Evolutionary conservation across 2,797 vertebrate species (phyloP).

Genomic region (Megalops cyprinoides): DNA sequence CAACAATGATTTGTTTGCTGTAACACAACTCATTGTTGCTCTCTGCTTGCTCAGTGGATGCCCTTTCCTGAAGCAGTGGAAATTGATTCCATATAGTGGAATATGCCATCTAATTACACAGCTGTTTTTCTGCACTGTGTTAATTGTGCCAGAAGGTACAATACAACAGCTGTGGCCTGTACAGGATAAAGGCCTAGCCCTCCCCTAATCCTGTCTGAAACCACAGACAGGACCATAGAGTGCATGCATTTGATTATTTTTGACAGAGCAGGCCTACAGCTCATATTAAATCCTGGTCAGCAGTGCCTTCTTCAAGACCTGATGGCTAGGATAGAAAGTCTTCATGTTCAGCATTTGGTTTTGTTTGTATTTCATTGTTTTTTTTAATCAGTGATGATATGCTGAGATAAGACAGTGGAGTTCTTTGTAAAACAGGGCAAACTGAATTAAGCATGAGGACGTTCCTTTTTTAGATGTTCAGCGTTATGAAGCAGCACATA

Average conservation of each 20-base stretch:
- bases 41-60: not conserved
- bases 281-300: not conserved
- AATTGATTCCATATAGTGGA: conserved; percentile 2
- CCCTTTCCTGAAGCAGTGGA: not conserved
- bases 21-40: not conserved
- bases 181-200: not conserved
- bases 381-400: conserved; percentile 16
- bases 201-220: not conserved
- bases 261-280: not conserved
- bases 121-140: not conserved
- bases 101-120: conserved; percentile 11
- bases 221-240: not conserved
- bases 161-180: not conserved
- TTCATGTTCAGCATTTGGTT: not conserved
- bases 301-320: too few relatives aligned
- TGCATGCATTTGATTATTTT: conserved; percentile 1
- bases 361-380: not conserved
- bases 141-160: not conserved
- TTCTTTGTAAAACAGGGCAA: not conserved
- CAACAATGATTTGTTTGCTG: too few relatives aligned
- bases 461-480: not conserved
- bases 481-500: not conserved
- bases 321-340: too few relatives aligned
- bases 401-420: not conserved
- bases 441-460: conserved; percentile 27